A percentile compares a stretch with the other conserved stretches of the same genome.
These are phyloP conservation scores for Sporophila hypoxantha DNA, from an alignment of 2,113 vertebrate genomes.

Conservation along the genomic window DNA sequence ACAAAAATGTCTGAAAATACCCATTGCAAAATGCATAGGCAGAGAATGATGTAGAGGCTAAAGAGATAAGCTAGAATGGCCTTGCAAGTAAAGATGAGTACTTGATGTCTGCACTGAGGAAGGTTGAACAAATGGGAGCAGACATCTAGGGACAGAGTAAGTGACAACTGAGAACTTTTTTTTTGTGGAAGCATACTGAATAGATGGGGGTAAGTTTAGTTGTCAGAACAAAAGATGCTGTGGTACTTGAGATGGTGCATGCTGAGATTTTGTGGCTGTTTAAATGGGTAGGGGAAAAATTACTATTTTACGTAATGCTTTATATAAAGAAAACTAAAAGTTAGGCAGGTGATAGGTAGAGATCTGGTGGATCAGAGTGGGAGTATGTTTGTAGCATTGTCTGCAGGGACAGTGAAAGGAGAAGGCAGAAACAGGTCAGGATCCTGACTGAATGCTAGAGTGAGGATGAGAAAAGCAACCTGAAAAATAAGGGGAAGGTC, in stretches of 20 bases:
- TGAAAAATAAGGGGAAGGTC: background rate
- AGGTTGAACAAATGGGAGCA: background rate
- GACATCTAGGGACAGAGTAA: background rate
- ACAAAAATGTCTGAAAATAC: background rate
- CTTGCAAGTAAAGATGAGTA: background rate
- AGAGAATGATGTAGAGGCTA: background rate
- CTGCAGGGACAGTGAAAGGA: background rate
- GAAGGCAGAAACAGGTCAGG: background rate
- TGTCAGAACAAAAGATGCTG: background rate
- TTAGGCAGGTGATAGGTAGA: background rate
- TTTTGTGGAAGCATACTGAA: background rate
- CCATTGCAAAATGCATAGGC: background rate
- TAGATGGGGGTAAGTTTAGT: background rate
- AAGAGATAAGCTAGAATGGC: background rate
- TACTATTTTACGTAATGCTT: background rate
- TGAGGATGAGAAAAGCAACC: background rate
- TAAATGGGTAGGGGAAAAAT: background rate
- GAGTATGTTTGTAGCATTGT: background rate
- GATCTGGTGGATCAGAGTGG: background rate
- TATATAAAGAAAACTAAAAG: background rate
- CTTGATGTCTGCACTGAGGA: background rate
- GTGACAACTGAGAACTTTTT: background rate
- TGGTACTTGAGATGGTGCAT: background rate
- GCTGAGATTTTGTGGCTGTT: background rate
- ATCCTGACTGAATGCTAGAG: background rate